phyloP scores from a whole-genome alignment of 1,140 invertebrate genomes.

The Maconellicoccus hirsutus region DNA sequence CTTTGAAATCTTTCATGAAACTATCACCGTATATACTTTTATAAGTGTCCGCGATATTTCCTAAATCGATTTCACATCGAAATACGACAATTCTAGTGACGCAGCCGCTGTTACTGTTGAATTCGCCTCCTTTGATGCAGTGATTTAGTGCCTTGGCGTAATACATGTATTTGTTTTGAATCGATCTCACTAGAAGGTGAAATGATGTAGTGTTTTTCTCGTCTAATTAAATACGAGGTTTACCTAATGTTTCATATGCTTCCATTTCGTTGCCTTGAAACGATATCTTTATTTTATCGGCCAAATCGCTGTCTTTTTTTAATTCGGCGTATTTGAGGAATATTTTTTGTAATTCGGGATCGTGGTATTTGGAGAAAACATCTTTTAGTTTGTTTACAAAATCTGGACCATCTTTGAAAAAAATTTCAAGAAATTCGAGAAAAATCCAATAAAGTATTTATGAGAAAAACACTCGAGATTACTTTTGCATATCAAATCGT shows the following conservation, averaged over 20 bases:
- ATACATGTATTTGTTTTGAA: background rate
- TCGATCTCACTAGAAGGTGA: background rate
- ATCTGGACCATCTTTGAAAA: too few relatives aligned
- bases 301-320: background rate
- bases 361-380: background rate
- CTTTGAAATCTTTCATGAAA: background rate
- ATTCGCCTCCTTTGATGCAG: background rate
- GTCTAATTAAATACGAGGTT: background rate
- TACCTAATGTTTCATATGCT: background rate
- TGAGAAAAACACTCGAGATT: too few relatives aligned
- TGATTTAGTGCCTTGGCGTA: background rate
- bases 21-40: background rate
- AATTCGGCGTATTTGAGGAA: background rate
- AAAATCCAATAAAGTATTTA: too few relatives aligned
- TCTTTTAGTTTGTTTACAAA: background rate
- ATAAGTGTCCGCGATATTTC: background rate
- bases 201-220: too few relatives aligned
- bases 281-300: background rate
- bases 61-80: background rate
- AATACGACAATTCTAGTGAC: background rate
- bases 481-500: too few relatives aligned
- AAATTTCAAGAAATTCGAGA: too few relatives aligned
- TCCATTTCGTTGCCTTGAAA: background rate
- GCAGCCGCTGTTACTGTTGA: background rate
- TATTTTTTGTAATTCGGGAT: background rate